Conservation (phyloP, 2,113 vertebrate species). For the Mola mola region DNA sequence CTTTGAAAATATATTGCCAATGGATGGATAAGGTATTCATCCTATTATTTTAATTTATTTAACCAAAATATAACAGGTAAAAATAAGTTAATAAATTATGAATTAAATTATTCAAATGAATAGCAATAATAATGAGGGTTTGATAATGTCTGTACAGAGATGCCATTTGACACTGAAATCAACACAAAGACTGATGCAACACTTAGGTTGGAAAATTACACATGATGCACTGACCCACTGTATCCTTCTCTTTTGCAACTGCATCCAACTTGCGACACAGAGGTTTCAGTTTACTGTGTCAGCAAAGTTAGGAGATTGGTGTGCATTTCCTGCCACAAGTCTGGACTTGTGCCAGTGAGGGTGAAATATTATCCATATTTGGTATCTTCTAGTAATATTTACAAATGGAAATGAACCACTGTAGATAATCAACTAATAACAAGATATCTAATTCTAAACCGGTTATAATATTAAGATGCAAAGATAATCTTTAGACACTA, state of each 20-base stretch:
- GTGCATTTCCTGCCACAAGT: conserved; percentile 52
- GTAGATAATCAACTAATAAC: not conserved
- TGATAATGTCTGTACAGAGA: too few species aligned
- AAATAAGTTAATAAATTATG: not conserved
- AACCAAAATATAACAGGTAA: not conserved
- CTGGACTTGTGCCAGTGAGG: not conserved
- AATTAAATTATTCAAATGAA: too few species aligned
- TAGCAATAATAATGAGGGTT: too few species aligned
- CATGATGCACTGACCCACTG: conserved; percentile 29
- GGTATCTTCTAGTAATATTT: not conserved
- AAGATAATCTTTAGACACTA: not conserved
- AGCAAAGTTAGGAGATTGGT: conserved; percentile 62
- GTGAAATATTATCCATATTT: conserved; percentile 15
- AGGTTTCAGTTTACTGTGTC: conserved; percentile 66
- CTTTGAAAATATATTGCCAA: too few species aligned
- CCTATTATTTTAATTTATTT: too few species aligned
- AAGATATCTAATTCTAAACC: too few species aligned
- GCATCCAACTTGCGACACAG: conserved; percentile 69
- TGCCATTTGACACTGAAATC: too few species aligned
- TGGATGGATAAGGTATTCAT: not conserved
- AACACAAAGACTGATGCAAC: conserved; percentile 27
- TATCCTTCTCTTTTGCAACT: conserved; percentile 68
- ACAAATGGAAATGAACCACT: not conserved
- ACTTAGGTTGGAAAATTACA: conserved; percentile 15
- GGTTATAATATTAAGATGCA: too few species aligned